Conservation (phyloP, 2,113 vertebrate genomes). For the Fukomys damarensis region DNA sequence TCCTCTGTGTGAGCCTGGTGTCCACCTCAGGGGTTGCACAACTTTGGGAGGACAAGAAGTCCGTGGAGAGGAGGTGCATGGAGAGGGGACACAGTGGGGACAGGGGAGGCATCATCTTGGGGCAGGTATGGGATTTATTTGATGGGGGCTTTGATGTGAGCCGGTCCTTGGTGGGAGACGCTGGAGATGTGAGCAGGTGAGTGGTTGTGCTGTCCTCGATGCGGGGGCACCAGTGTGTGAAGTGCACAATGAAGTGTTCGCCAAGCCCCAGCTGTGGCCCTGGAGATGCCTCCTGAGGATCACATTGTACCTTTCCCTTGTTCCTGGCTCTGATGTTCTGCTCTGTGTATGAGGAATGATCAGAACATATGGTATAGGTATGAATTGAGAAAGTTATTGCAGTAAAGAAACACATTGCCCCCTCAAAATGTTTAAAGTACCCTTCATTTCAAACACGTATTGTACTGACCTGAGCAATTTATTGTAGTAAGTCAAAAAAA, state of each 20-base stretch:
- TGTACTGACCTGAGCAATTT: background rate
- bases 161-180: constrained; percentile 57
- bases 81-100: background rate
- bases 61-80: background rate
- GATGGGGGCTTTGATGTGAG: background rate
- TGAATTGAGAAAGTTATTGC: background rate
- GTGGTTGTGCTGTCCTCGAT: constrained; percentile 48
- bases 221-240: background rate
- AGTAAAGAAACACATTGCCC: background rate
- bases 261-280: background rate
- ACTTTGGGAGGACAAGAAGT: constrained; percentile 63
- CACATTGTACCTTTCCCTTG: background rate
- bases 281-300: background rate
- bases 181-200: constrained; percentile 52
- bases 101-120: constrained; percentile 17
- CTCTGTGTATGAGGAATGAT: background rate
- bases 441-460: background rate
- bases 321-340: background rate
- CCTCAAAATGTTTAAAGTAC: background rate
- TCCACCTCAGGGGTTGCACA: background rate
- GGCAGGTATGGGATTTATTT: constrained; percentile 44
- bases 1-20: constrained; percentile 29
- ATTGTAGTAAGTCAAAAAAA: background rate
- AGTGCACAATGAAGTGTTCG: background rate
- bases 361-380: background rate